These are phyloP conservation scores for Eucidaris tribuloides DNA, from an alignment of 35 echinoderm and acorn worm genomes.

Conservation along the genomic window DNA sequence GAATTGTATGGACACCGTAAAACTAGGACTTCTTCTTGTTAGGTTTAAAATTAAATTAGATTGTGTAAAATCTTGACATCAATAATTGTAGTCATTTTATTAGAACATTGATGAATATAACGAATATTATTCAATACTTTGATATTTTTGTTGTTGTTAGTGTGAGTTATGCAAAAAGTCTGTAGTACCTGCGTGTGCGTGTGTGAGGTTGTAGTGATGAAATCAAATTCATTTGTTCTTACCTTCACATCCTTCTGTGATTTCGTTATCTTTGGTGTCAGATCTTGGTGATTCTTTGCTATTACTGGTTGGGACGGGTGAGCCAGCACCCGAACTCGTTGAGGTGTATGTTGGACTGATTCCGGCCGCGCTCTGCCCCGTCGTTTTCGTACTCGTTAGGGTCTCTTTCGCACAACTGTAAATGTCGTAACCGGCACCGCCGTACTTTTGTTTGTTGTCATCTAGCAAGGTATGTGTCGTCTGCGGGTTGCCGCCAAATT, in stretches of 20 bases:
- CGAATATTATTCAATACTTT: too few species aligned
- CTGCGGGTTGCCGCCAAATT: slow-evolving; percentile 11
- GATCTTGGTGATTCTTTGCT: slow-evolving; percentile 18
- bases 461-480: slow-evolving; percentile 13
- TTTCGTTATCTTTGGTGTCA: slow-evolving; percentile 7
- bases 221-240: too few species aligned
- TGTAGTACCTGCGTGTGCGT: too few species aligned
- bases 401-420: slow-evolving; percentile 17
- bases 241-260: slow-evolving; percentile 8
- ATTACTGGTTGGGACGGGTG: neutral
- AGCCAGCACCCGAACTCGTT: neutral
- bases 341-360: slow-evolving; percentile 12
- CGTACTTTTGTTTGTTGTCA: slow-evolving; percentile 34
- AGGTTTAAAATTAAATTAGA: too few species aligned
- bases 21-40: too few species aligned
- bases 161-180: too few species aligned
- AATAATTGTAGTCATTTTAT: too few species aligned
- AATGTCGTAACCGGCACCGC: slow-evolving; percentile 5
- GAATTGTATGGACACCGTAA: too few species aligned
- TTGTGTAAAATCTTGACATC: too few species aligned
- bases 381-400: neutral
- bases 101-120: too few species aligned
- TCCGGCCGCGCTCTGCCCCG: neutral
- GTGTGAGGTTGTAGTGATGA: too few species aligned
- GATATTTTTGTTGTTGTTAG: too few species aligned